These are phyloP conservation scores for Rhabdophis nuchalis DNA, from an alignment of 2,797 vertebrate genomes.

Conservation along the genomic window DNA sequence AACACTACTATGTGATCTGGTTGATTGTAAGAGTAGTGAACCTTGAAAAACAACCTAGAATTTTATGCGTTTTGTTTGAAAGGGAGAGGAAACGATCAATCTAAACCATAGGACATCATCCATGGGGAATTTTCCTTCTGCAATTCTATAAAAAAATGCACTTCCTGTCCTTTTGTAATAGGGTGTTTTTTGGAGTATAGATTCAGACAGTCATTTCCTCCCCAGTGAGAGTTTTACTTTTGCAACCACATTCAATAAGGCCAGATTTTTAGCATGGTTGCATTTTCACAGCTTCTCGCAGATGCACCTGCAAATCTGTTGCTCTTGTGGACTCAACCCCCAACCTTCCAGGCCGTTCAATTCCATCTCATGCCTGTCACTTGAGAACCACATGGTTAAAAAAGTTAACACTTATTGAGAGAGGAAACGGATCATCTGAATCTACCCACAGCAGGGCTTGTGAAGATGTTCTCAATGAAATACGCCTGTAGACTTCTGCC, in stretches of 20 bases:
- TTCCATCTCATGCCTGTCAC: background rate
- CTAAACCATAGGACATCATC: conserved; percentile 20
- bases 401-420: background rate
- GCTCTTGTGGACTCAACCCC: background rate
- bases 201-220: background rate
- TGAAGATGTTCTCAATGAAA: background rate
- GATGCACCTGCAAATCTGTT: background rate
- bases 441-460: background rate
- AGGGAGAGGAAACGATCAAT: conserved; percentile 33
- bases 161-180: background rate
- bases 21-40: conserved; percentile 39
- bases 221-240: background rate
- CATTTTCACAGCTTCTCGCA: background rate
- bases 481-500: conserved; percentile 44
- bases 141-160: background rate
- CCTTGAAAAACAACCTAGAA: conserved; percentile 41
- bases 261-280: background rate
- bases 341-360: background rate
- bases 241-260: background rate
- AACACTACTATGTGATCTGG: conserved; percentile 19
- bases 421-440: background rate
- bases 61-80: conserved; percentile 35
- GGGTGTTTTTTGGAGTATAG: background rate
- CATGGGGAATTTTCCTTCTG: background rate
- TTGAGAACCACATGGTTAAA: background rate